Evolutionary conservation across 2,113 vertebrate genomes (phyloP), one percentile per base, ranked within the genome.

Genomic region (Pygoscelis antarcticus): DNA sequence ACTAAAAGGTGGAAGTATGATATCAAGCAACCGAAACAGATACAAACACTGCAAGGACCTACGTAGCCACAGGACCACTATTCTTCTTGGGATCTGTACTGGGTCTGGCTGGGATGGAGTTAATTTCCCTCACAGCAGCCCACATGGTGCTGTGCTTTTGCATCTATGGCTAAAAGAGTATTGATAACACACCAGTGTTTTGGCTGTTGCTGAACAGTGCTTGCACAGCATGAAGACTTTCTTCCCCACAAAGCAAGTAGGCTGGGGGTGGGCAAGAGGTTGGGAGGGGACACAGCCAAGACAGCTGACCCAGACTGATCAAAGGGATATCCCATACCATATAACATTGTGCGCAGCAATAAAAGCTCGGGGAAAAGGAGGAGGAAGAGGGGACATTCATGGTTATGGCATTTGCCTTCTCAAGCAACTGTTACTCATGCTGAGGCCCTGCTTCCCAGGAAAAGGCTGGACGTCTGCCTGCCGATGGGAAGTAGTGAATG

Each of bases 401-500:
- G 14, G 36, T 49, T 14, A n/a, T 10, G 64, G 36, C 18, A 72
- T 44, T 74, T 57, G 30, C 16, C 34, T 61, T 92, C 60, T 58
- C 25, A 49, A 44, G 23, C 6, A 62, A 46, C 10, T 30, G 2
- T 15, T 80, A 36, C 18, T 66, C 0, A 0, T 27, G n/a, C 72
- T 42, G 42, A 42, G 42, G 42, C 42, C 42, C 42, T 42, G 42
- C 42, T 42, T 42, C 42, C 42, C 42, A 42, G 42, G 42, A 42
- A 42, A 42, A 42, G 42, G 42, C 42, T 42, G 42, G 42, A 42
- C 42, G 7, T 16, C 42, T 42, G 42, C 42, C 42, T 42, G 42
- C 42, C 42, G 42, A 42, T 7, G 42, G 42, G 42, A 42, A 42
- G 42, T 42, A 42, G 42, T 15, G 42, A 42, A 42, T 42, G 42